Evolutionary conservation across 2,888 invertebrate species (phyloP), one percentile per base, ranked within the genome.

Genomic region (Standfussiana lucernea): DNA sequence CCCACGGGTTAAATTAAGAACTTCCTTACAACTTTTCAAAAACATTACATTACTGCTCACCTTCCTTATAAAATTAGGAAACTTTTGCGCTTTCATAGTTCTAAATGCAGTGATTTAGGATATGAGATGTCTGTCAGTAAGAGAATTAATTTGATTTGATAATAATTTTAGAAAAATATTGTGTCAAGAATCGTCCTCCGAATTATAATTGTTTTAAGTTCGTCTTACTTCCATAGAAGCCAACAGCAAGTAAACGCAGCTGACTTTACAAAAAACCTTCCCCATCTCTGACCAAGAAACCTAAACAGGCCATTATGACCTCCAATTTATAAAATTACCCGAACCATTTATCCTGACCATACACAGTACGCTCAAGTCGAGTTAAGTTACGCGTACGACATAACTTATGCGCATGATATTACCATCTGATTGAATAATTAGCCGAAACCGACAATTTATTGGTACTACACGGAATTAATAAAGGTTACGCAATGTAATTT

Each of bases 391-490:
- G 53, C 65, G 56, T 61, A 72, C 64, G 37, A 47, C 53, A 77
- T 86, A 84, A 84, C 62, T 75, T 86, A 88, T 87, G 88, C 88
- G 80, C 87, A 87, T 87, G 80, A 75, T 66, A 84, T 87, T 87
- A 80, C 50, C 78, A 80, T 84, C 47, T 42, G 50, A 78, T 80
- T 84, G 87, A 84, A 86, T 88, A 87, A 87, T 87, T 88, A 88
- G 66, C 37, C 37, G 56, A 78, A 82, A 77, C 76, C 40, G 59
- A 28, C 68, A 79, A 67, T 78, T 79, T 84, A 86, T 82, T 84
- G 77, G 53, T 73, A 66, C 68, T 79, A 76, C 72, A 86, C 62
- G 47, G 74, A 59, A 72, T 82, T 78, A 69, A 50, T 69, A 59
- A 77, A 74, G 86, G 59, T 69, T 72, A 82, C 42, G 13, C 11